These are phyloP conservation scores for Diloba caeruleocephala DNA, from an alignment of 2,888 invertebrate species.

Conservation along the genomic window DNA sequence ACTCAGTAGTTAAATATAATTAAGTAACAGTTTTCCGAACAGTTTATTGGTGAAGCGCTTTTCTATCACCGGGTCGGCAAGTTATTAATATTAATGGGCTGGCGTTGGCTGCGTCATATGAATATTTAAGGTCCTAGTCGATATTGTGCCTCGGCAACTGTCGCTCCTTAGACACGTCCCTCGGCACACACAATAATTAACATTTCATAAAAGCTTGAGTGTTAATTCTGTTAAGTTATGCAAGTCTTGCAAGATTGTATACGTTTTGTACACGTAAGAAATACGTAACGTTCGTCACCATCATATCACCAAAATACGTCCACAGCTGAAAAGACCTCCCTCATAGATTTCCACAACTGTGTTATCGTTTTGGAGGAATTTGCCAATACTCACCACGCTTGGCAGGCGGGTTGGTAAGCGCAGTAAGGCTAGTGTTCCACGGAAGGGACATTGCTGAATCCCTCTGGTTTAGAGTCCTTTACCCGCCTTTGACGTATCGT, in stretches of 20 bases:
- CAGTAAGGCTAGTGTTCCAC: no score
- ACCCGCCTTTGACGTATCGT: no score
- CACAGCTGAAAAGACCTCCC: no score
- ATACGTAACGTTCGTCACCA: slow-evolving; percentile 5
- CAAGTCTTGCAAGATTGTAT: slow-evolving; percentile 26
- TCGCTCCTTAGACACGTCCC: slow-evolving; percentile 63
- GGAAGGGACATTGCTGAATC: no score
- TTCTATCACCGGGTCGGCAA: slow-evolving; percentile 69
- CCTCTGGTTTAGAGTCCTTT: no score
- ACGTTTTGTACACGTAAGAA: slow-evolving; percentile 17
- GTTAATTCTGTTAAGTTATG: slow-evolving; percentile 41
- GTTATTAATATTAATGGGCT: slow-evolving; percentile 79
- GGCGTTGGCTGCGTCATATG: slow-evolving; percentile 69
- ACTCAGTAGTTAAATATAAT: slow-evolving; percentile 42
- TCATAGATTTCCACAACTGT: no score
- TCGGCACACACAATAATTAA: slow-evolving; percentile 52
- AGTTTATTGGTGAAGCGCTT: slow-evolving; percentile 66
- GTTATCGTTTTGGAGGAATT: no score
- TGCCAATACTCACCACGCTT: no score
- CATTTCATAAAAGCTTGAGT: slow-evolving; percentile 46
- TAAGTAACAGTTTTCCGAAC: slow-evolving; percentile 58
- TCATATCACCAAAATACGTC: no score
- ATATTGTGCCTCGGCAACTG: slow-evolving; percentile 64
- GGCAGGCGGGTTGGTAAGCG: no score
- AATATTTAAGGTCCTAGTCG: slow-evolving; percentile 75